Evolutionary conservation across 2,888 invertebrate genomes (phyloP), one percentile per base, ranked within the genome.

Genomic region (Dichetophora obliterata): DNA sequence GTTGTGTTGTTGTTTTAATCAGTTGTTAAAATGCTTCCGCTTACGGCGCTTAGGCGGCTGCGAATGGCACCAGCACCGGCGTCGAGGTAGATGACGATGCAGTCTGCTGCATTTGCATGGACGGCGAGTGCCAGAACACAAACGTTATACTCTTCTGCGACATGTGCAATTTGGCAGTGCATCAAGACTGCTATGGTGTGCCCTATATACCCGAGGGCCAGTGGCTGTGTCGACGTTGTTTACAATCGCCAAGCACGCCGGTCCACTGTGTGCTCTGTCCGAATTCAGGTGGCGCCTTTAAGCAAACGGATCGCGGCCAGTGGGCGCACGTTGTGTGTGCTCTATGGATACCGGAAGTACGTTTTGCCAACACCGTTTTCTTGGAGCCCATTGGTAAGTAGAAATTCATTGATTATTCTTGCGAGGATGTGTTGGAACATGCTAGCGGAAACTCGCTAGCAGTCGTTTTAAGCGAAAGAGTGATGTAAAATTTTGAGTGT

Each of bases 271-370:
- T 96, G n/a, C 91, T 99, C 0, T 99, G 99, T 88, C 99, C 99
- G 0, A 98, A 99, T 87, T 95, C 96, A 84, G 98, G 98, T 73
- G 99, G 99, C 75, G 99, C 99, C 37, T 98, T 99, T 88, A 99
- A 99, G 89, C 98, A 98, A 90, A 98, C 98, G 0, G 98, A 98
- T 88, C 93, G 96, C 85, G 87, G 88, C n/a, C 94, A 95, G 0
- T 99, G 99, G 99, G 98, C 98, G 1, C 99, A 99, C 88, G 99
- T 99, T 2, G 97, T 98, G 0, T 99, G 99, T 89, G 99, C 99
- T 0, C 91, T 99, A 1, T 99, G 99, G 99, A 98, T 99, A 84
- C 99, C 99, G 1, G 99, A 99, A 92, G 98, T 96, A 65, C 92
- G 97, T 81, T 99, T 99, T 89, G 98, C 98, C 0, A 99, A 99